Evolutionary conservation across 1,140 invertebrate genomes (phyloP), one percentile per base, ranked within the genome.

Genomic region (Calephelis nemesis): DNA sequence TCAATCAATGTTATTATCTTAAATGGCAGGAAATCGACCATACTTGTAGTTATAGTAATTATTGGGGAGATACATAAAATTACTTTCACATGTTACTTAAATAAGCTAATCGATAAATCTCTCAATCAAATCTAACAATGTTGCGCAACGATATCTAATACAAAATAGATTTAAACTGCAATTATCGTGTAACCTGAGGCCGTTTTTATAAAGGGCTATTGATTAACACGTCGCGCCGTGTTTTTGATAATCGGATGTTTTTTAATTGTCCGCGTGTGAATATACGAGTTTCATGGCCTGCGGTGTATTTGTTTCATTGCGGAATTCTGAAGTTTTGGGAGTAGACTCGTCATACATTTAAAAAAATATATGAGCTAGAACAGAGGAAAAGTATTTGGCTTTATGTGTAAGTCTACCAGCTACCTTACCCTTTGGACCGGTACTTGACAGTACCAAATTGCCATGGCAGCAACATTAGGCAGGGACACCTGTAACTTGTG

Each of bases 61-160:
- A 60, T 60, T 60, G 12, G 54, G 11, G 30, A 60, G 54, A 60
- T 60, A 60, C 30, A 40, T 60, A 40, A 60, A 60, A 60, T 40
- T 60, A 60, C 54, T 60, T 60, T 60, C 54, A 60, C 54, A 60
- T 58, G 52, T 58, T 58, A 58, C 52, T 58, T 58, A 58, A 58
- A 58, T 60, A 60, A 60, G 30, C 39, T 60, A 60, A 60, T 60
- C 54, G 54, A 60, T n/a, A 60, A 60, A 60, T 60, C 54, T 60
- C 54, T 60, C 54, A 60, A 60, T 60, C 54, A 39, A 60, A 60
- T 60, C 30, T 60, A 40, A 60, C 54, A 39, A 60, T 60, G 54
- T 60, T 60, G 39, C 39, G n/a, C 39, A 60, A 60, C 54, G 54
- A 60, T 60, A 60, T 60, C 54, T 19, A 60, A 60, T 60, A 60